These are phyloP conservation scores for Phrynocephalus forsythii DNA, from an alignment of 2,797 vertebrate genomes.

Conservation along the genomic window DNA sequence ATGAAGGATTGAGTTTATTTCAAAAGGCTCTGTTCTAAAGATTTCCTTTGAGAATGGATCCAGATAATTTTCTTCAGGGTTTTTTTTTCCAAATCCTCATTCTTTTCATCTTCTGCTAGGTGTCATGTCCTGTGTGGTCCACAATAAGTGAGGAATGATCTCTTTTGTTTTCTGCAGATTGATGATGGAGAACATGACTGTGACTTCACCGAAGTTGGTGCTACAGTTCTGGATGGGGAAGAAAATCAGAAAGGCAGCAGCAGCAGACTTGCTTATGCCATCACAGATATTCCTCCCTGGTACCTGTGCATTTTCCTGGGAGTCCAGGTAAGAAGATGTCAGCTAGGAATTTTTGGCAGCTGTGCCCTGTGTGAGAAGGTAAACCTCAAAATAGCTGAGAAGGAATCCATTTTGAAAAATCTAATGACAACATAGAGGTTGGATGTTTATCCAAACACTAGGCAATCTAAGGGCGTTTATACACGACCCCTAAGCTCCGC, in stretches of 20 bases:
- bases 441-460: background rate
- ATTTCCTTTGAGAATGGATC: background rate
- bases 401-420: background rate
- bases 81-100: too few relatives aligned
- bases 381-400: slow-evolving; percentile 9
- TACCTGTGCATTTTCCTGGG: slow-evolving; percentile 94
- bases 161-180: slow-evolving; percentile 72
- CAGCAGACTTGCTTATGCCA: slow-evolving; percentile 83
- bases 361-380: background rate
- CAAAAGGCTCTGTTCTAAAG: background rate
- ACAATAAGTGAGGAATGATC: slow-evolving; percentile 7
- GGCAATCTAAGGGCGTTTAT: too few relatives aligned
- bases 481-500: too few relatives aligned
- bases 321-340: slow-evolving; percentile 84
- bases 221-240: background rate
- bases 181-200: slow-evolving; percentile 75
- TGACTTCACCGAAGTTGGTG: slow-evolving; percentile 61
- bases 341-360: background rate
- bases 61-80: background rate
- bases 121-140: accelerated
- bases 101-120: background rate
- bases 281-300: slow-evolving; percentile 93
- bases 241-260: slow-evolving; percentile 21
- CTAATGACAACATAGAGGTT: background rate
- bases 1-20: background rate